Evolutionary conservation across 2,113 vertebrate genomes (phyloP), one percentile per base, ranked within the genome.

Genomic region (Leptocoma aspasia): DNA sequence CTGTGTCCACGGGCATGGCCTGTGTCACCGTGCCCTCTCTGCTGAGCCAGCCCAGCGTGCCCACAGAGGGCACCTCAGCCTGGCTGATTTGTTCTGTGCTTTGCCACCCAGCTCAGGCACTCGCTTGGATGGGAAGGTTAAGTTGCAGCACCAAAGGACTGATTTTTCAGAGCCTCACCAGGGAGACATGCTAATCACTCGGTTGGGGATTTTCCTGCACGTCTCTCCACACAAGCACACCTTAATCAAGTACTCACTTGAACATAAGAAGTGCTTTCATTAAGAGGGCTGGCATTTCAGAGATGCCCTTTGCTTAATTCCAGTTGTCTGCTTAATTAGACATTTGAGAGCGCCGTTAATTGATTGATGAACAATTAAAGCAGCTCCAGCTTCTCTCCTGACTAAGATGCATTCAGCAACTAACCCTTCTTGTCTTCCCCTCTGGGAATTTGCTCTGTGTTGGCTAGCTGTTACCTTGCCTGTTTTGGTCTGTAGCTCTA

Each of bases 331-430:
- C 90, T 95, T 97, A 97, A 97, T 97, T 97, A 95, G 96, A 97
- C 91, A 54, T 95, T 90, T 92, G 93, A 97, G 96, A 95, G 89
- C 35, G 69, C 91, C 3, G 17, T 84, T 97, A 97, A 97, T 97
- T 97, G 96, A 97, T 97, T 97, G 96, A 97, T 96, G 97, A 97
- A 94, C 97, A 97, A 97, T 97, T 97, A 97, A 96, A 95, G 76
- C 81, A 92, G 95, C 96, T 92, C 70, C 89, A 80, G 94, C 86
- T 66, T 96, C 89, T 91, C 93, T 94, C 70, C 82, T 79, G 91
- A 95, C 85, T 90, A 85, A 97, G 93, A 97, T 90, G 92, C 93
- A 95, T 96, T 89, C 86, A 59, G 79, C 95, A 92, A 4, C 93
- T 91, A 90, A 94, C 84, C n/a, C 84, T 57, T 86, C 83, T 93